Base-by-base conservation (phyloP, 2,888 invertebrate genomes). In the Ypsolopha scabrella region DNA sequence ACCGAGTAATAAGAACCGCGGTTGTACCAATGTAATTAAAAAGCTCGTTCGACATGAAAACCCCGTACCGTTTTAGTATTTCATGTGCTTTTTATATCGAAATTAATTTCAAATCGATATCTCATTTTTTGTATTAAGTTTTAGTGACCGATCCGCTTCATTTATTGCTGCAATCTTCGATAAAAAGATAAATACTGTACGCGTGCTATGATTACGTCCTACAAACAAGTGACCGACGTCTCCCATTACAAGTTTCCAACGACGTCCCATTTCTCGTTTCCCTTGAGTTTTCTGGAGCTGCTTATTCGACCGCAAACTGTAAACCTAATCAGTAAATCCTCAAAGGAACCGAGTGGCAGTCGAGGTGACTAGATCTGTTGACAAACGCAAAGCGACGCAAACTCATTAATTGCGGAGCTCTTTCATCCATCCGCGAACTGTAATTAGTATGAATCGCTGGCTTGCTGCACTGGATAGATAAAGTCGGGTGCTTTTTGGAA, bases 21-120 rank as follows among this genome's bases (percentile, higher is more conserved):
- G 68, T 67, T 54, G 56, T 62, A 59, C 58, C 59, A 62, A 55
- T 55, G 64, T 71, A 73, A 76, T 78, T 71, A 73, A 74, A 75
- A 74, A 59, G 61, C 63, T 64, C 63, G 58, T 66, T 64, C 60
- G 60, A 54, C 53, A 53, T 52, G 57, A 51, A 57, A 60, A 57
- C 58, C 44, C 50, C 43, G n/a, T n/a, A n/a, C n/a, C n/a, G n/a
- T n/a, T 52, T 59, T 54, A 46, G 50, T 53, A 56, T 49, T 58
- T 38, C 2, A 10, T 39, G 55, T 52, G 54, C 57, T 56, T 61
- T 57, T 52, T 48, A 50, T 53, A 51, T 36, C 48, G 45, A 51
- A 52, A 55, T 54, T 53, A 35, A 45, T 51, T 54, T 51, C 37
- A 53, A n/a, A 9, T 38, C 6, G 39, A 38, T 38, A 38, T 9